Evolutionary conservation across 2,888 invertebrate species (phyloP).

Genomic region (Drosophila paranaensis): DNA sequence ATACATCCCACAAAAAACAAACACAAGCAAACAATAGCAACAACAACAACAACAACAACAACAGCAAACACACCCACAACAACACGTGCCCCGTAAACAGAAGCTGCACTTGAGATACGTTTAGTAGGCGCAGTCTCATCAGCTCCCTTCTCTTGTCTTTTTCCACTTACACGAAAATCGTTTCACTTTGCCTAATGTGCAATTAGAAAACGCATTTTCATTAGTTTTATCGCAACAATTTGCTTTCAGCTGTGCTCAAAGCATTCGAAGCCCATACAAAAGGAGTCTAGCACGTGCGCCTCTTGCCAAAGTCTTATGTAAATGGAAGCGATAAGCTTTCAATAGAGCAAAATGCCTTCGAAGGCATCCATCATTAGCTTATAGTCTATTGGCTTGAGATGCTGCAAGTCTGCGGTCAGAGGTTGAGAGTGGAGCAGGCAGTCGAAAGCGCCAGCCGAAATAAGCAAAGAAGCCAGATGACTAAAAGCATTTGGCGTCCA

Average conservation of each 20-base stretch:
- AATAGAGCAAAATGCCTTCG: constrained; percentile 35
- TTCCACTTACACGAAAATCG: constrained; percentile 68
- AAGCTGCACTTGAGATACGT: constrained; percentile 80
- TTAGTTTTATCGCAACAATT: constrained; percentile 81
- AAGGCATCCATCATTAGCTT: constrained; percentile 45
- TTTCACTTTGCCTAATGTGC: constrained; percentile 83
- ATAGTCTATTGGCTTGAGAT: constrained; percentile 41
- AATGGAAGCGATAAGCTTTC: constrained; percentile 67
- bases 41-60: constrained; percentile 25
- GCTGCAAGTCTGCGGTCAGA: neutral
- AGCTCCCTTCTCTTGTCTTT: constrained; percentile 7
- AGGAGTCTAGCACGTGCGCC: constrained; percentile 41
- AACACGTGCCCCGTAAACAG: constrained; percentile 63
- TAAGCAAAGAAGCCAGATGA: constrained; percentile 63
- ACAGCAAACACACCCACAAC: constrained; percentile 31
- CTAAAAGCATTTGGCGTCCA: constrained; percentile 72
- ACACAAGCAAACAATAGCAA: constrained; percentile 6
- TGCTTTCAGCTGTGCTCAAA: constrained; percentile 55
- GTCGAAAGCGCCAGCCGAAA: constrained; percentile 1
- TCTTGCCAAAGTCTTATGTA: constrained; percentile 38
- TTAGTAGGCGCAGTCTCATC: constrained; percentile 5
- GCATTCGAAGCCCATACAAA: neutral
- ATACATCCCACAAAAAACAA: constrained; percentile 48
- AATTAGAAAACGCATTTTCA: constrained; percentile 82
- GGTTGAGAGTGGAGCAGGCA: neutral